Evolutionary conservation across 2,113 vertebrate species (phyloP), one percentile per base, ranked within the genome.

Genomic region (Lagenorhynchus albirostris): DNA sequence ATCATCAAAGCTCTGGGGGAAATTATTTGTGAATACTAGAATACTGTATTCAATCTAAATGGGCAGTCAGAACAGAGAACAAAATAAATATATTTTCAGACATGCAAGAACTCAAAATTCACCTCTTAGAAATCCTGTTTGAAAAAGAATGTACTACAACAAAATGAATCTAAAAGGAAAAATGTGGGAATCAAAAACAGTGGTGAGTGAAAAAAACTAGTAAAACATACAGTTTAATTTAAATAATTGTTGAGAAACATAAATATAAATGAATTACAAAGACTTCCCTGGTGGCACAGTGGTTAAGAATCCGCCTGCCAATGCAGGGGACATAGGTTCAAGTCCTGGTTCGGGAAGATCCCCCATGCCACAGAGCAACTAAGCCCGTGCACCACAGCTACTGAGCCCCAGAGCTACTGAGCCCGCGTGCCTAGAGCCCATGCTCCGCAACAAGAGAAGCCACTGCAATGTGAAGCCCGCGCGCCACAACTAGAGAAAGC

Each of bases 21-120:
- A 85, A 77, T 58, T 92, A 89, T 47, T 53, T 79, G 55, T 83
- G 62, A 97, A 89, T 38, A 89, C n/a, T 76, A 73, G 38, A 93
- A 89, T 68, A 86, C 60, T 47, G 13, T 47, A 83, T 29, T 83
- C 55, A 68, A 73, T 38, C 20, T 68, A 91, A 94, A 85, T 2
- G 7, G 26, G 71, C 8, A 94, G 31, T 94, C 73, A 85, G 79
- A 92, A 90, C 15, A 95, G 25, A 85, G 14, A 33, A 38, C 31
- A 90, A 95, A 74, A 67, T 74, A 87, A 86, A 87, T 71, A 58
- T 74, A 92, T 62, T 85, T 94, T 55, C 0, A 1, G 79, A 71
- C 67, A 65, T 65, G 8, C 26, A 85, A 92, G 53, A 76, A 92
- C 13, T 41, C 25, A 17, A 96, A 92, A 84, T 71, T 89, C 82